Conservation (phyloP, 2,888 invertebrate species). For the Biston betularia region DNA sequence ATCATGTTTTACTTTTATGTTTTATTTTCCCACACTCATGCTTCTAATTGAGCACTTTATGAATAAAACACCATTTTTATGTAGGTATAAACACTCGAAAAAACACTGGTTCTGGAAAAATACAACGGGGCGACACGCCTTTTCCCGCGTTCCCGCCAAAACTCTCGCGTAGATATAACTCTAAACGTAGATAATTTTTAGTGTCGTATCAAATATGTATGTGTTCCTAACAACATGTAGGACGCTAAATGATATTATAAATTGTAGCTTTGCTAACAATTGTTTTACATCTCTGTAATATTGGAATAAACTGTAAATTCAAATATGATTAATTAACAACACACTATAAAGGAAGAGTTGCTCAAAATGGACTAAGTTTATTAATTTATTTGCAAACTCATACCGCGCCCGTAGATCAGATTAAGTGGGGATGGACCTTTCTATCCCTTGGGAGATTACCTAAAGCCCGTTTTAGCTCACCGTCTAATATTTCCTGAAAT, state of each 20-base stretch:
- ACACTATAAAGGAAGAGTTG: slow-evolving; percentile 34
- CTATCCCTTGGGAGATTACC: slow-evolving; percentile 36
- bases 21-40: no score
- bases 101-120: no score
- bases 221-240: no score
- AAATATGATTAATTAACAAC: slow-evolving; percentile 32
- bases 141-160: no score
- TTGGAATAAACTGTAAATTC: slow-evolving; percentile 22
- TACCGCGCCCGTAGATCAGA: slow-evolving; percentile 32
- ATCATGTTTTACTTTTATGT: no score
- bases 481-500: slow-evolving; percentile 32
- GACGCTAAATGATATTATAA: neutral
- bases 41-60: no score
- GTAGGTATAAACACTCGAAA: no score
- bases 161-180: no score
- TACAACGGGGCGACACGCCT: no score
- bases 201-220: no score
- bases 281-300: slow-evolving; percentile 19
- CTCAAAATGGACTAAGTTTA: slow-evolving; percentile 33
- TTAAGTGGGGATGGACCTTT: slow-evolving; percentile 38
- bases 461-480: slow-evolving; percentile 34
- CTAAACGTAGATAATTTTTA: no score
- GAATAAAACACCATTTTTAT: no score
- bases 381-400: slow-evolving; percentile 39
- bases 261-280: neutral